A percentile compares a stretch with the other conserved stretches of the same genome.
These are phyloP conservation scores for Hirtodrosophila duncani DNA, from an alignment of 2,888 invertebrate species.

Conservation along the genomic window DNA sequence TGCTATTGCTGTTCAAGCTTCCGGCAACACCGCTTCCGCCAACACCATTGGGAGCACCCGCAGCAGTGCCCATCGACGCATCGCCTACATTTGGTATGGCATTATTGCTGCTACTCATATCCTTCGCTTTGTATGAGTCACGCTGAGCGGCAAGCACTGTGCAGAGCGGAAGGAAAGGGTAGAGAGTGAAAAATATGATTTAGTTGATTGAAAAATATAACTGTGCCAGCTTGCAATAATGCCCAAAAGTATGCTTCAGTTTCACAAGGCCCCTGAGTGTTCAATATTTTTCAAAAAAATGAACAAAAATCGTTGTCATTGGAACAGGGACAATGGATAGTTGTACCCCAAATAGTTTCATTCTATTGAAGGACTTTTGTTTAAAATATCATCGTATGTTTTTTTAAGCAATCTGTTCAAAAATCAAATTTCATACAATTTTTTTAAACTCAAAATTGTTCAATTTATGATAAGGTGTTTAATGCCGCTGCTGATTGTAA, in stretches of 20 bases:
- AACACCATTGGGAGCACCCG: slow-evolving; percentile 41
- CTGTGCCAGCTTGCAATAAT: background rate
- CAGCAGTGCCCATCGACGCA: slow-evolving; percentile 27
- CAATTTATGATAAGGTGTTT: too few relatives aligned
- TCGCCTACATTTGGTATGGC: slow-evolving; percentile 57
- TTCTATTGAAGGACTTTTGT: too few relatives aligned
- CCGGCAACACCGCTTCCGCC: slow-evolving; percentile 53
- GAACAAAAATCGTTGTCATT: too few relatives aligned
- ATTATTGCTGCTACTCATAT: slow-evolving; percentile 70
- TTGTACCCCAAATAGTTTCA: too few relatives aligned
- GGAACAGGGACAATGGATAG: too few relatives aligned
- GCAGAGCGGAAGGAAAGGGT: slow-evolving; percentile 14
- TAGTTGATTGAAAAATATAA: background rate
- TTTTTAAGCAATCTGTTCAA: too few relatives aligned
- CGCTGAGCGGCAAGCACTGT: slow-evolving; percentile 76
- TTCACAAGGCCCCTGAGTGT: too few relatives aligned
- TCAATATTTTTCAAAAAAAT: too few relatives aligned
- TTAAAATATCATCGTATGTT: too few relatives aligned
- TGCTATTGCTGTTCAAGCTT: slow-evolving; percentile 42
- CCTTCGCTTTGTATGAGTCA: slow-evolving; percentile 76
- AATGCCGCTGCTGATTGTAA: too few relatives aligned
- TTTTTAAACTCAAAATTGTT: too few relatives aligned
- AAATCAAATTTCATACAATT: too few relatives aligned
- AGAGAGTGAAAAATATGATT: background rate
- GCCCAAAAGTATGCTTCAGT: slow-evolving; percentile 5